Conservation (phyloP, 2,888 invertebrate species). For the Drosophila prolongata region DNA sequence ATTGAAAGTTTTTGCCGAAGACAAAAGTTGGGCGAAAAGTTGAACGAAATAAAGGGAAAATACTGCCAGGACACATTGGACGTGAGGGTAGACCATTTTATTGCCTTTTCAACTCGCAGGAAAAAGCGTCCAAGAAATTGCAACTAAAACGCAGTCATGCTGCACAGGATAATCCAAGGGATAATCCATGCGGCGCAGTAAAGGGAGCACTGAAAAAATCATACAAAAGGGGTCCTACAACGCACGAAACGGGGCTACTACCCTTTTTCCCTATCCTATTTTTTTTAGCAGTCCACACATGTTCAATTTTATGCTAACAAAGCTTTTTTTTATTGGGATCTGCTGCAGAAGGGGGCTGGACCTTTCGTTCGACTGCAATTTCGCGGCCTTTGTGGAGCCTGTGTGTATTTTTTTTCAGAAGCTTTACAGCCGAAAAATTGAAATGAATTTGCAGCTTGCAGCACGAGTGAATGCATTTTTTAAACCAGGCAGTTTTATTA, state of each 20-base stretch:
- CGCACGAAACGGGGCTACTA: slow-evolving; percentile 10
- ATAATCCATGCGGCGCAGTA: slow-evolving; percentile 58
- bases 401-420: slow-evolving; percentile 11
- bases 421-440: slow-evolving; percentile 49
- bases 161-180: slow-evolving; percentile 72
- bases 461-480: slow-evolving; percentile 56
- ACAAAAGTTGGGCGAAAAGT: slow-evolving; percentile 37
- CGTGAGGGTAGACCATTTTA: slow-evolving; percentile 32
- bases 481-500: slow-evolving; percentile 36
- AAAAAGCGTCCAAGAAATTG: slow-evolving; percentile 52
- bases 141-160: slow-evolving; percentile 74
- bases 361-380: slow-evolving; percentile 51
- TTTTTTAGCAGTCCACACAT: slow-evolving; percentile 47
- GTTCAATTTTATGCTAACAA: slow-evolving; percentile 74
- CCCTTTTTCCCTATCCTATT: neutral
- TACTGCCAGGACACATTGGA: slow-evolving; percentile 34
- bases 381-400: slow-evolving; percentile 63
- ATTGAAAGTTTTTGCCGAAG: slow-evolving; percentile 51
- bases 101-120: slow-evolving; percentile 41
- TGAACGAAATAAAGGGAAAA: slow-evolving; percentile 44
- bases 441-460: slow-evolving; percentile 66
- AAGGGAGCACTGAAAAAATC: slow-evolving; percentile 10
- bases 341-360: slow-evolving; percentile 1
- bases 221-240: slow-evolving; percentile 44
- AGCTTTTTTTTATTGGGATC: slow-evolving; percentile 54